These are phyloP conservation scores for Mirounga angustirostris DNA, from an alignment of 2,113 vertebrate genomes.

Conservation along the genomic window DNA sequence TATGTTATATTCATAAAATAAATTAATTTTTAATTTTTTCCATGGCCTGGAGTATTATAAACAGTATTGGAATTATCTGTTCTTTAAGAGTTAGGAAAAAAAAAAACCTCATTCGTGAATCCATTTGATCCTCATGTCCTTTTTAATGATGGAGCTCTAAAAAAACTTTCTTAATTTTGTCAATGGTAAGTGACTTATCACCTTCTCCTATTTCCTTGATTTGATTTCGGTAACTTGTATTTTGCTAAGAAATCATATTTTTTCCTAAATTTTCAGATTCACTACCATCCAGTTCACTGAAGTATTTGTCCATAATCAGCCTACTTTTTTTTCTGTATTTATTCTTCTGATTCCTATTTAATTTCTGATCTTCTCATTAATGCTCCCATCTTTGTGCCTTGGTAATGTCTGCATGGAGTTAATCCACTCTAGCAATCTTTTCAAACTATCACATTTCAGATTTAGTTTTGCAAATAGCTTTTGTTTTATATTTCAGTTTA, in stretches of 20 bases:
- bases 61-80: not conserved
- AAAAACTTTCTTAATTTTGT: not conserved
- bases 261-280: not conserved
- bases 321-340: not conserved
- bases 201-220: not conserved
- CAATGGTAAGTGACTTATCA: not conserved
- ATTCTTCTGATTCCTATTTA: not conserved
- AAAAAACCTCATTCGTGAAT: not conserved
- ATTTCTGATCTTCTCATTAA: not conserved
- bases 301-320: accelerated
- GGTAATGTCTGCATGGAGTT: not conserved
- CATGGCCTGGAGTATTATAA: not conserved
- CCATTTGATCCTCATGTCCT: not conserved
- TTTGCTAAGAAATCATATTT: not conserved
- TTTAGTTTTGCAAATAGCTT: not conserved
- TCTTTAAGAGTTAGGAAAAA: not conserved
- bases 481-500: not conserved
- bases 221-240: not conserved
- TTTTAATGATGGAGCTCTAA: not conserved
- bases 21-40: not conserved
- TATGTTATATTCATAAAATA: not conserved
- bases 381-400: not conserved
- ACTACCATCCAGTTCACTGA: too few species aligned
- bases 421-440: not conserved
- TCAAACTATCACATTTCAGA: not conserved